Conservation (phyloP, 2,888 invertebrate genomes). For the Drosophila dives region DNA sequence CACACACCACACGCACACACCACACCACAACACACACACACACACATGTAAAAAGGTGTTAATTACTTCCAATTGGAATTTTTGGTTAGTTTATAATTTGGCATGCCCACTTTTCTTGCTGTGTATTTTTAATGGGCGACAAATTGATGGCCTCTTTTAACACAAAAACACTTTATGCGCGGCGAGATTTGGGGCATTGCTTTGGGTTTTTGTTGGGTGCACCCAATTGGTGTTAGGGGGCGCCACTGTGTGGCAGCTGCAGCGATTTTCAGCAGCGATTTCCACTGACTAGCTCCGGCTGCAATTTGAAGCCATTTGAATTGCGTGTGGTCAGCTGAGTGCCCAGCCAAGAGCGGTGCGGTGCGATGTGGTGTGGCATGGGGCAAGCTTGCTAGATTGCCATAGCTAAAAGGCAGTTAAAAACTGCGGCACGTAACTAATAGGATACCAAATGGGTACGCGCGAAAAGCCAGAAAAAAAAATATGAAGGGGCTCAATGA, state of each 20-base stretch:
- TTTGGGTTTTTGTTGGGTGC: background rate
- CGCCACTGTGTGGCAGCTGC: conserved; percentile 30
- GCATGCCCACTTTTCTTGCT: conserved; percentile 34
- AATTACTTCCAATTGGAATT: conserved; percentile 75
- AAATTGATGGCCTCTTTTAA: conserved; percentile 63
- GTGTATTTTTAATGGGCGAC: conserved; percentile 45
- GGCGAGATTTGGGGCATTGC: conserved; percentile 17
- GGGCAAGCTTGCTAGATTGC: conserved; percentile 19
- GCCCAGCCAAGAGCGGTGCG: conserved; percentile 3
- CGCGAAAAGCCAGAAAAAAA: conserved; percentile 61
- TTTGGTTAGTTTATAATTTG: conserved; percentile 68
- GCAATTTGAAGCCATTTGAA: conserved; percentile 60
- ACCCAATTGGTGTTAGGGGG: background rate
- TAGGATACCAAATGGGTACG: conserved; percentile 53
- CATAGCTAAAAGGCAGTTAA: conserved; percentile 67
- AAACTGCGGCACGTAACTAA: conserved; percentile 68
- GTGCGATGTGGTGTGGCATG: background rate
- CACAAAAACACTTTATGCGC: conserved; percentile 44
- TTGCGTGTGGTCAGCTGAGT: conserved; percentile 60
- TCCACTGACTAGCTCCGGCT: conserved; percentile 8
- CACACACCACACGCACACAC: conserved; percentile 10
- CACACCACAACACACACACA: background rate
- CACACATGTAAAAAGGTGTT: conserved; percentile 53
- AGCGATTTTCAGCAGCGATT: conserved; percentile 26
- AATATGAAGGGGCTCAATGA: background rate